Percentiles rank a stretch among this genome's conserved stretches.
Conservation (phyloP, 2,888 invertebrate genomes). For the Eupelmus urozonus region DNA sequence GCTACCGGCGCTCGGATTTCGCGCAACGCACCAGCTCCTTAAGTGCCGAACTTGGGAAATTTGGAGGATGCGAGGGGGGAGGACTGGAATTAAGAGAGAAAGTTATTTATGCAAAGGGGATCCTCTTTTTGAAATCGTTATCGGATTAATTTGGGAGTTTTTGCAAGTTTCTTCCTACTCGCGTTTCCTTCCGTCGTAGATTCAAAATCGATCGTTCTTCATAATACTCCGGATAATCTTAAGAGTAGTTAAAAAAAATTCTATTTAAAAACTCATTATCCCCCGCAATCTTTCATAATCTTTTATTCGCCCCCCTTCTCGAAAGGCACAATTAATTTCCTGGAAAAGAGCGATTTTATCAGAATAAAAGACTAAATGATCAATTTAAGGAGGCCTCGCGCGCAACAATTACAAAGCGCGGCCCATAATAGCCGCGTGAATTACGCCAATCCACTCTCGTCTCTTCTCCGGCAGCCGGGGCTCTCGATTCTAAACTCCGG, state of each 20-base stretch:
- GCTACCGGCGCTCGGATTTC: slow-evolving; percentile 12
- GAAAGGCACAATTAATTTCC: background rate
- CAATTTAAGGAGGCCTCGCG: slow-evolving; percentile 4
- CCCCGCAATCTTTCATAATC: background rate
- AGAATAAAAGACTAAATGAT: slow-evolving; percentile 1
- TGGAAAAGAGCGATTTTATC: background rate
- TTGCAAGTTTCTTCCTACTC: background rate
- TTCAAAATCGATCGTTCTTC: slow-evolving; percentile 19
- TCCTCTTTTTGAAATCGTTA: background rate
- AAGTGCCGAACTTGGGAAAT: slow-evolving; percentile 33
- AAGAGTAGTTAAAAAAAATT: background rate
- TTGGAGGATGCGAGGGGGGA: background rate
- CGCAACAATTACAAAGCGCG: slow-evolving; percentile 8
- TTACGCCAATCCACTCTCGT: background rate
- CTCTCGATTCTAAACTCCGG: slow-evolving; percentile 40
- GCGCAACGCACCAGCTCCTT: background rate
- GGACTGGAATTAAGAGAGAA: slow-evolving; percentile 15
- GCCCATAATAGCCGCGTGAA: background rate
- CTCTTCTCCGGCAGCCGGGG: background rate
- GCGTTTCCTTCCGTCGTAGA: background rate
- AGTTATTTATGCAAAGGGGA: slow-evolving; percentile 13
- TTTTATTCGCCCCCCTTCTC: too few relatives aligned
- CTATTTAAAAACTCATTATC: background rate
- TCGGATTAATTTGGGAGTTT: slow-evolving; percentile 17
- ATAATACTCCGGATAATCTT: background rate